Evolutionary conservation across 2,113 vertebrate species (phyloP), one percentile per base, ranked within the genome.

Genomic region (Carollia perspicillata): DNA sequence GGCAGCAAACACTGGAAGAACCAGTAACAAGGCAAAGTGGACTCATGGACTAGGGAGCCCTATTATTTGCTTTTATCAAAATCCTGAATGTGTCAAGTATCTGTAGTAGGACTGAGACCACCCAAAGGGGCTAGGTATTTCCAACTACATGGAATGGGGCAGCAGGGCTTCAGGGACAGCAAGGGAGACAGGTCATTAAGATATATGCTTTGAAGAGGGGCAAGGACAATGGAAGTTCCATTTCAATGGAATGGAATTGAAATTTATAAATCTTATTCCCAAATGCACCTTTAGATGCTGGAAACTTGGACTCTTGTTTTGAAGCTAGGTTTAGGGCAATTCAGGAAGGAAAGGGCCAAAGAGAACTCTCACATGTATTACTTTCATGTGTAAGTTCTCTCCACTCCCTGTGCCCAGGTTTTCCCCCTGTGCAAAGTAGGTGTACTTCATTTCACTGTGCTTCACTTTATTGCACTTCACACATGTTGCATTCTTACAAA

Each of bases 51-150:
- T 49, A 30, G 75, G 3, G 11, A 63, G 8, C 6, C 18, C 1
- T 89, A 20, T 89, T 35, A 89, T 37, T 53, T n/a, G n/a, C 37
- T 78, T 79, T 74, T 66, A 79, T 69, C 72, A 89, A 92, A 94
- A 97, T 58, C 51, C 42, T 63, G 77, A 84, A 33, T 74, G 44
- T 22, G 58, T 69, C 37, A 94, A 79, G 37, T 72, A 51, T 71
- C 75, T 74, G 22, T 20, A 53, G 63, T 74, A 66, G 35, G 35
- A 68, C n/a, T 55, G n/a, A 87, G 12, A 17, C 69, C 30, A 44
- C n/a, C 55, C 3, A 81, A 95, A 74, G 8, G 2, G 7, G 37
- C 17, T 75, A 68, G 58, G 26, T 51, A 14, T 83, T 81, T 77
- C 42, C 33, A 85, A 30, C 47, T 72, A 58, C 17, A 72, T 16